phyloP scores from a whole-genome alignment of 2,113 vertebrate genomes.

The Antechinus stuartii region DNA sequence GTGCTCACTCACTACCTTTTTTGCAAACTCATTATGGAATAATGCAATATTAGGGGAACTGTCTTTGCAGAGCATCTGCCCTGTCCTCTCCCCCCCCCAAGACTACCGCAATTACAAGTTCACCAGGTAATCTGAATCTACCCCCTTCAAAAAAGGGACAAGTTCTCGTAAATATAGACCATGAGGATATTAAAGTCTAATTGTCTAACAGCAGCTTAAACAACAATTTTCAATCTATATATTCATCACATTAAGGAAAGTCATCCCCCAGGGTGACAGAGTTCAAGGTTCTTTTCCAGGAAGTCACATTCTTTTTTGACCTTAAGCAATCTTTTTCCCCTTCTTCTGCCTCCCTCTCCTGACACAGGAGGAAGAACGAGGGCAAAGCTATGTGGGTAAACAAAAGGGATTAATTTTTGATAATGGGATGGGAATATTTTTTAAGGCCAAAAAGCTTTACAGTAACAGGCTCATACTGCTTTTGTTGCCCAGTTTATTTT shows the following conservation, averaged over 20 bases:
- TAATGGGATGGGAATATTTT: slow-evolving; percentile 67
- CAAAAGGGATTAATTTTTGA: slow-evolving; percentile 68
- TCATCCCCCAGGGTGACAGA: slow-evolving; percentile 33
- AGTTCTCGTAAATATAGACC: neutral
- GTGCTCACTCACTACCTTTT: neutral
- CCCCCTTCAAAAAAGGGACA: neutral
- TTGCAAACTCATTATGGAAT: neutral
- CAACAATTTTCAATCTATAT: slow-evolving; percentile 47
- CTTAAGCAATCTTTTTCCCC: slow-evolving; percentile 47
- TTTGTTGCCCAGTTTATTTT: slow-evolving; percentile 79
- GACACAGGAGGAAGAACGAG: slow-evolving; percentile 79
- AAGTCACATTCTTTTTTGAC: slow-evolving; percentile 48
- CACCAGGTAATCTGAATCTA: neutral
- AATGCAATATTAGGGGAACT: neutral
- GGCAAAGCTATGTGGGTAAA: slow-evolving; percentile 61
- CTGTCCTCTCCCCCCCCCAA: neutral
- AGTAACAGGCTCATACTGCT: slow-evolving; percentile 74
- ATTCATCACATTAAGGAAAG: slow-evolving; percentile 60
- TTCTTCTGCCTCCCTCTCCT: slow-evolving; percentile 69
- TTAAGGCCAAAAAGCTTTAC: slow-evolving; percentile 78
- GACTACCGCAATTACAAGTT: neutral
- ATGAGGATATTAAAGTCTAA: slow-evolving; percentile 34
- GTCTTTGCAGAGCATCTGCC: neutral
- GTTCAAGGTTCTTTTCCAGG: slow-evolving; percentile 49
- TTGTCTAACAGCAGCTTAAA: slow-evolving; percentile 36